phyloP scores from a whole-genome alignment of 53 echinoderm and acorn worm species.

The Apostichopus leukothele region DNA sequence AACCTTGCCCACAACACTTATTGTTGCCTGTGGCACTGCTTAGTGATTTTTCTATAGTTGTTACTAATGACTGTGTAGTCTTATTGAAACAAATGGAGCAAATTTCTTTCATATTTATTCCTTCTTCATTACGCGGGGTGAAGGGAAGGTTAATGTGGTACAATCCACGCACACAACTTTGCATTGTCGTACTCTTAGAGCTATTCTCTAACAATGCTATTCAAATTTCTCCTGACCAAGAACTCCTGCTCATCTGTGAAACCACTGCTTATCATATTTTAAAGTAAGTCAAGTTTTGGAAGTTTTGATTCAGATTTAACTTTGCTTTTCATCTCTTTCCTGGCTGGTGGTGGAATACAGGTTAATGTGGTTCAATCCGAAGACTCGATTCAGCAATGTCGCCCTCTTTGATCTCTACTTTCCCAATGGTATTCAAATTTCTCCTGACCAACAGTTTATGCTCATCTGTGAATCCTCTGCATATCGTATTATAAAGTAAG shows the following conservation, averaged over 20 bases:
- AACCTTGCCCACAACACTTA: no score
- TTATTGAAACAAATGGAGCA: no score
- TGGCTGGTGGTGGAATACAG: conserved; percentile 28
- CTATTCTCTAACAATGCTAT: no score
- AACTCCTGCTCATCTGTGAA: conserved; percentile 75
- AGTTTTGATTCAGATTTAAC: no score
- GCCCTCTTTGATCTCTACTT: conserved; percentile 61
- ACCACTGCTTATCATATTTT: conserved; percentile 74
- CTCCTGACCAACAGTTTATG: conserved; percentile 73
- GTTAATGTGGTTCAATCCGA: conserved; percentile 76
- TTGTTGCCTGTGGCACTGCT: no score
- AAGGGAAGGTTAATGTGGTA: no score
- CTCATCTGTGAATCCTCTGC: conserved; percentile 78
- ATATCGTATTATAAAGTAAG: conserved; percentile 86
- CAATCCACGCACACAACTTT: no score
- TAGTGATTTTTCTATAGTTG: no score
- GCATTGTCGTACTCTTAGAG: no score
- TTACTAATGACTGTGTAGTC: no score
- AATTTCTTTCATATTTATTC: no score
- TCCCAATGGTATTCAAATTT: conserved; percentile 82
- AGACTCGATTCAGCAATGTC: conserved; percentile 59
- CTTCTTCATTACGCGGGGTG: no score
- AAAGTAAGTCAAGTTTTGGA: conserved; percentile 62
- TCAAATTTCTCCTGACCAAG: conserved; percentile 46
- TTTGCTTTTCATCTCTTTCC: neutral